These are phyloP conservation scores for Eudemis profundana DNA, from an alignment of 2,888 invertebrate genomes.

Conservation along the genomic window DNA sequence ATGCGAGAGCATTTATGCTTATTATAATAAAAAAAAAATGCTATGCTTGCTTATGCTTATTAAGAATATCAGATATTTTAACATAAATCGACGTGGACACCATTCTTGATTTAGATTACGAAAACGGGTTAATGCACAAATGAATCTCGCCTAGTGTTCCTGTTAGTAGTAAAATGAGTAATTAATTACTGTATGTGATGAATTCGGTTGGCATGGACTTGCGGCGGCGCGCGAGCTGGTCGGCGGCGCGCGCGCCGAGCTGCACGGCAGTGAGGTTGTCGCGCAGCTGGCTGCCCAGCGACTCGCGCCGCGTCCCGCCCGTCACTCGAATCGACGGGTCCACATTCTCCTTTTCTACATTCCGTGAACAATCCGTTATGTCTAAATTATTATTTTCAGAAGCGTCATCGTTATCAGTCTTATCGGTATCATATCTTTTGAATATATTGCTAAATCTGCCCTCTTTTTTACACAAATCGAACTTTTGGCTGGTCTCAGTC, in stretches of 20 bases:
- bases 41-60: too few species aligned
- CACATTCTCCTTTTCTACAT: constrained; percentile 56
- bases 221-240: constrained; percentile 61
- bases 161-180: too few species aligned
- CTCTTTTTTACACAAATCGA: constrained; percentile 50
- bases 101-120: too few species aligned
- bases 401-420: constrained; percentile 60
- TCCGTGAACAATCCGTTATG: constrained; percentile 51
- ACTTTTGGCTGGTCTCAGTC: constrained; percentile 55
- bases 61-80: too few species aligned
- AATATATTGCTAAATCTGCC: constrained; percentile 53
- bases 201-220: constrained; percentile 72
- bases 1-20: too few species aligned
- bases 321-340: constrained; percentile 46
- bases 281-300: constrained; percentile 64
- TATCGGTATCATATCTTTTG: constrained; percentile 56
- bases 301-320: constrained; percentile 50
- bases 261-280: constrained; percentile 65
- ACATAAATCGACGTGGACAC: too few species aligned
- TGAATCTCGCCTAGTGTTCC: too few species aligned
- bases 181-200: constrained; percentile 57
- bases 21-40: too few species aligned
- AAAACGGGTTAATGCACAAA: too few species aligned
- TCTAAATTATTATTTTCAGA: constrained; percentile 54
- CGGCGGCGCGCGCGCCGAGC: constrained; percentile 54